Conservation (phyloP, 2,113 vertebrate genomes). For the Sus scrofa region T2T-Sscrofa CM000819.6:140782001-140782500, state of each 20-base stretch:
- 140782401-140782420: constrained; percentile 23
- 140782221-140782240: not conserved
- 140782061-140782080: not conserved
- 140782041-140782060: not conserved
- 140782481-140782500: not conserved
- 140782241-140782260: not conserved
- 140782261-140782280: not conserved
- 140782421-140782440: constrained; percentile 28
- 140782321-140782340: constrained; percentile 76
- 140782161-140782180: constrained; percentile 45
- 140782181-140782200: too few species aligned
- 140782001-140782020: not conserved
- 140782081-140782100: not conserved
- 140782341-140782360: constrained; percentile 82
- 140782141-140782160: not conserved
- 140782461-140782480: not conserved
- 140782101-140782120: not conserved
- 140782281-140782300: not conserved
- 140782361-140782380: constrained; percentile 58
- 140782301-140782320: constrained; percentile 39
- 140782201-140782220: too few species aligned
- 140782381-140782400: not conserved
- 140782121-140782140: not conserved
- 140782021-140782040: not conserved
- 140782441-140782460: not conserved